Percentiles rank a stretch among this genome's conserved stretches.
phyloP scores from a whole-genome alignment of 2,888 invertebrate genomes.

The Flabesymbios commensalis region DNA sequence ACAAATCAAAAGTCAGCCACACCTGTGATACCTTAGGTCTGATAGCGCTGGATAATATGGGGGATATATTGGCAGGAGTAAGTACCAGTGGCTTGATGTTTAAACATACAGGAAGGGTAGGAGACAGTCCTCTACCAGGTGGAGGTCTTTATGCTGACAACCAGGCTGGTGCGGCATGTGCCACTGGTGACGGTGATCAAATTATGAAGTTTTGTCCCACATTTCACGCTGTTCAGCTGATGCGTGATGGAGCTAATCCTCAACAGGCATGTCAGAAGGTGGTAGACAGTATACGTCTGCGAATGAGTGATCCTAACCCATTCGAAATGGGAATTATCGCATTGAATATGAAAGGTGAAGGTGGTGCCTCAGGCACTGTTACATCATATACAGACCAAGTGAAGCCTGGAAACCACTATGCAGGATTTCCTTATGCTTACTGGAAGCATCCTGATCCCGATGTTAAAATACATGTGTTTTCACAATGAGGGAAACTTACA shows the following conservation, averaged over 20 bases:
- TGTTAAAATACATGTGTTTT: too few species aligned
- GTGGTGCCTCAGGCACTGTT: not conserved
- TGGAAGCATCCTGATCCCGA: too few species aligned
- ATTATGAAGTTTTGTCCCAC: constrained; percentile 43
- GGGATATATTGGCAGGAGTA: constrained; percentile 31
- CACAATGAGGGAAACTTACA: too few species aligned
- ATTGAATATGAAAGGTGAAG: constrained; percentile 37
- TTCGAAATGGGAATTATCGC: constrained; percentile 42
- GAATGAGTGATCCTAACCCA: not conserved
- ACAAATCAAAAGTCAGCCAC: not conserved
- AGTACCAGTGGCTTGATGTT: constrained; percentile 37
- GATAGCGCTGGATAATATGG: not conserved
- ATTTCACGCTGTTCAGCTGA: constrained; percentile 35
- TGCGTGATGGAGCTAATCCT: constrained; percentile 37
- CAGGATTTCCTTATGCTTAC: constrained; percentile 2
- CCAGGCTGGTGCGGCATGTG: constrained; percentile 20
- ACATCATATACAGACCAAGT: not conserved
- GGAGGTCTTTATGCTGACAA: constrained; percentile 40
- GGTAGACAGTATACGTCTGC: constrained; percentile 23
- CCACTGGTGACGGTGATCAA: constrained; percentile 44
- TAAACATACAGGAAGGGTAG: constrained; percentile 43
- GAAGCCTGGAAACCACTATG: not conserved
- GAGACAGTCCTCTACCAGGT: constrained; percentile 47
- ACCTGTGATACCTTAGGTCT: constrained; percentile 11
- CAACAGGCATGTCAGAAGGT: constrained; percentile 34